A percentile compares a stretch with the other conserved stretches of the same genome.
These are phyloP conservation scores for Hylaeus volcanicus DNA, from an alignment of 1,140 invertebrate species.

Conservation along the genomic window DNA sequence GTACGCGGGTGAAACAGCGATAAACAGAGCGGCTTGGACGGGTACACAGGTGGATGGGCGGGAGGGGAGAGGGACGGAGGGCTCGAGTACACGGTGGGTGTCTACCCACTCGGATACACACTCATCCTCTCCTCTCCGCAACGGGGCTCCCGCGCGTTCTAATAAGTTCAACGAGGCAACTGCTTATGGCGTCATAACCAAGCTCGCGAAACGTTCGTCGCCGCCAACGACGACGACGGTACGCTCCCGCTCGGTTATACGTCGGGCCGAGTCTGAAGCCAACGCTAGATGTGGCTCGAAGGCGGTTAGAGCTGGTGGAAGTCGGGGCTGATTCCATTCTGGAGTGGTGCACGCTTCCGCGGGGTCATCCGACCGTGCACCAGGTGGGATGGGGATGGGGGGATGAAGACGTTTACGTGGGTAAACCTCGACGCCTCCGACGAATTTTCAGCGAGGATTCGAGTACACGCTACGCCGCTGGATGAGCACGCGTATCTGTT, in stretches of 20 bases:
- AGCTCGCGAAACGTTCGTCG: slow-evolving; percentile 59
- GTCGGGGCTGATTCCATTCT: slow-evolving; percentile 36
- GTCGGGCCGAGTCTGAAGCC: slow-evolving; percentile 14
- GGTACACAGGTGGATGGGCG: slow-evolving; percentile 17
- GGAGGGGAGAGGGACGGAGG: background rate
- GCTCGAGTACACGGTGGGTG: slow-evolving; percentile 27
- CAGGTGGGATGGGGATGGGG: slow-evolving; percentile 44
- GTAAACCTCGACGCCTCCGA: slow-evolving; percentile 50
- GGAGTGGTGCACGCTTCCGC: slow-evolving; percentile 24
- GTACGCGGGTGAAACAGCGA: slow-evolving; percentile 7
- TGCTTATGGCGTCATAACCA: slow-evolving; percentile 66
- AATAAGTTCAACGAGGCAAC: slow-evolving; percentile 62
- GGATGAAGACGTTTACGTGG: slow-evolving; percentile 63
- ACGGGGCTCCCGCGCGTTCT: slow-evolving; percentile 54
- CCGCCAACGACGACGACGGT: slow-evolving; percentile 28
- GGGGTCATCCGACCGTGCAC: slow-evolving; percentile 53
- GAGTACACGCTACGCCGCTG: slow-evolving; percentile 9
- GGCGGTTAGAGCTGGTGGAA: slow-evolving; percentile 32
- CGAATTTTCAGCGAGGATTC: slow-evolving; percentile 54
- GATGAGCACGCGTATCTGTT: slow-evolving; percentile 22
- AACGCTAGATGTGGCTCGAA: slow-evolving; percentile 17
- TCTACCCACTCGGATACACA: slow-evolving; percentile 52
- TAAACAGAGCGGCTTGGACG: slow-evolving; percentile 2
- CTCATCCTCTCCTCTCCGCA: slow-evolving; percentile 35
- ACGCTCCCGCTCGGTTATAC: background rate